Percentiles rank a stretch among this genome's conserved stretches.
Evolutionary conservation across 1,140 invertebrate species (phyloP).

Genomic region (Platyscapa corneri): DNA sequence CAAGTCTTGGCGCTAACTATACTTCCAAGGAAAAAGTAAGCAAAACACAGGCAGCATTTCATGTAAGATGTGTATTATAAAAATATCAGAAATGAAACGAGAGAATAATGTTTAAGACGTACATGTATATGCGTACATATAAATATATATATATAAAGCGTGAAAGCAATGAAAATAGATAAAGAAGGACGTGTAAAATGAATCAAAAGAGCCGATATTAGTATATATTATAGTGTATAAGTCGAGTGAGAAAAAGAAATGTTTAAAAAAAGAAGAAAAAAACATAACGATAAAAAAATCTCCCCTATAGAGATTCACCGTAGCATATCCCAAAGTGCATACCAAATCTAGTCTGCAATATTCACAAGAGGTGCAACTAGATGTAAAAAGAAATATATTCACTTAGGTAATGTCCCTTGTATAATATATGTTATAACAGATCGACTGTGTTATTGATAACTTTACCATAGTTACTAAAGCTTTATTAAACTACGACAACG

Average conservation of each 20-base stretch:
- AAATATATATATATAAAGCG: too few species aligned
- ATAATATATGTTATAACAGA: slow-evolving; percentile 61
- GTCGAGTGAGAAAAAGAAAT: slow-evolving; percentile 36
- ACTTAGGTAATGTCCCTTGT: slow-evolving; percentile 60
- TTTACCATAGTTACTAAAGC: slow-evolving; percentile 33
- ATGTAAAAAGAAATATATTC: slow-evolving; percentile 53
- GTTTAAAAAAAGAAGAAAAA: slow-evolving; percentile 33
- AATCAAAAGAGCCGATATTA: slow-evolving; percentile 15
- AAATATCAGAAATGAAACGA: slow-evolving; percentile 42
- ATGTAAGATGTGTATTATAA: slow-evolving; percentile 26
- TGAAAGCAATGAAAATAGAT: slow-evolving; percentile 15
- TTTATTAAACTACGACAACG: slow-evolving; percentile 42
- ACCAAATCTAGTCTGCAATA: slow-evolving; percentile 63
- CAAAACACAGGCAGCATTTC: not conserved
- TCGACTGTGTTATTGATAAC: slow-evolving; percentile 61
- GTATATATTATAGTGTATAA: slow-evolving; percentile 1
- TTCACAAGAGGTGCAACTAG: slow-evolving; percentile 53
- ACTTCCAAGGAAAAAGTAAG: slow-evolving; percentile 41
- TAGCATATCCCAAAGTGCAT: slow-evolving; percentile 66
- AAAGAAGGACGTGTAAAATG: slow-evolving; percentile 25
- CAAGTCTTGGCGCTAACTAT: slow-evolving; percentile 44
- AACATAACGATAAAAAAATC: slow-evolving; percentile 56
- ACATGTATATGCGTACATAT: too few species aligned
- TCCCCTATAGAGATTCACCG: slow-evolving; percentile 62
- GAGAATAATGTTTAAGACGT: slow-evolving; percentile 12